Conservation (phyloP, 1,140 invertebrate species). For the Pseudomyrmex sp. region DNA sequence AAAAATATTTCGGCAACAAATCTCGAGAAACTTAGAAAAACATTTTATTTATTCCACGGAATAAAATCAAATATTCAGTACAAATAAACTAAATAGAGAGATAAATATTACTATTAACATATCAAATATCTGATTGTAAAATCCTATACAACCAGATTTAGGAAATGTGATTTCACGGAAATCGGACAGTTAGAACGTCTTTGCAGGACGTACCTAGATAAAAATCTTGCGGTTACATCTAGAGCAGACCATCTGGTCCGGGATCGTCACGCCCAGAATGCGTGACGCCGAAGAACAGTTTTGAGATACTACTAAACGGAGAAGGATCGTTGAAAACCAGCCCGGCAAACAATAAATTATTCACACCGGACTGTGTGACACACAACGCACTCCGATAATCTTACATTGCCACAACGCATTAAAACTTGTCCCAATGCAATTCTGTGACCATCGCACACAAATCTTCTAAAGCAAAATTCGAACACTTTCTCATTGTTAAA, state of each 20-base stretch:
- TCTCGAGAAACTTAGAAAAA: constrained; percentile 22
- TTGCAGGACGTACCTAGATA: constrained; percentile 26
- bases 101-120: too few relatives aligned
- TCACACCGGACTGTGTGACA: constrained; percentile 24
- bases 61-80: too few relatives aligned
- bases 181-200: constrained; percentile 45
- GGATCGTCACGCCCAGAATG: constrained; percentile 51
- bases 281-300: constrained; percentile 24
- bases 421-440: constrained; percentile 10
- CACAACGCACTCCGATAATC: not conserved
- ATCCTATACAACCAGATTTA: constrained; percentile 4
- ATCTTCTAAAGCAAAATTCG: not conserved
- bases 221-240: constrained; percentile 32
- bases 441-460: not conserved
- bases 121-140: not conserved
- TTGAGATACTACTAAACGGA: constrained; percentile 27
- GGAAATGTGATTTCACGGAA: constrained; percentile 53
- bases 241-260: constrained; percentile 47
- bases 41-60: not conserved
- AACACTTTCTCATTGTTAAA: not conserved
- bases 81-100: too few relatives aligned
- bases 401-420: not conserved
- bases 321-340: constrained; percentile 9
- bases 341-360: constrained; percentile 53
- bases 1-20: constrained; percentile 4